These are phyloP conservation scores for Siphamia tubifer DNA, from an alignment of 2,113 vertebrate species.

Conservation along the genomic window DNA sequence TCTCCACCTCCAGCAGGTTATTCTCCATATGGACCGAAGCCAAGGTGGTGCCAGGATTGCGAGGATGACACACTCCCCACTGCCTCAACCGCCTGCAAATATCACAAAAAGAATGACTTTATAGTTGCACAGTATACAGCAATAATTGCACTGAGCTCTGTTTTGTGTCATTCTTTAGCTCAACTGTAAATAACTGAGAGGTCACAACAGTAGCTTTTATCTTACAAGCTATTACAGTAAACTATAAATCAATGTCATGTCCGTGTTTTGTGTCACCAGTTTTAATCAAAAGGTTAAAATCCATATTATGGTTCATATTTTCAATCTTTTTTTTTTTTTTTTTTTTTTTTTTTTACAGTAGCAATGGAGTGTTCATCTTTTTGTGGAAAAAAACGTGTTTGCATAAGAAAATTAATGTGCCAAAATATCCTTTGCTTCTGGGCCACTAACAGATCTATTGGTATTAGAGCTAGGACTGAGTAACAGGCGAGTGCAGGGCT, in stretches of 20 bases:
- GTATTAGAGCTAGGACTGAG: neutral
- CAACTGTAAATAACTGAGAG: no score
- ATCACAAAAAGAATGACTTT: slow-evolving; percentile 7
- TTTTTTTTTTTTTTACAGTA: no score
- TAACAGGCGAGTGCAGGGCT: neutral
- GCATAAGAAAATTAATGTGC: neutral
- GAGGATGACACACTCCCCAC: slow-evolving; percentile 82
- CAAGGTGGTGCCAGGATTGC: slow-evolving; percentile 74
- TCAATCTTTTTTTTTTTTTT: no score
- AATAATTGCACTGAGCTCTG: neutral
- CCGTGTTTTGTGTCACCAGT: neutral
- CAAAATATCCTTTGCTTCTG: neutral
- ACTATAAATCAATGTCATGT: no score
- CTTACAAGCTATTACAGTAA: no score
- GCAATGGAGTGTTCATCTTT: neutral
- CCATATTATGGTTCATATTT: neutral
- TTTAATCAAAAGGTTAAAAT: neutral
- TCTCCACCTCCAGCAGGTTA: slow-evolving; percentile 75
- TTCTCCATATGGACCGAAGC: slow-evolving; percentile 82
- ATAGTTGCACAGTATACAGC: neutral
- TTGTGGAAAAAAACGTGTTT: neutral
- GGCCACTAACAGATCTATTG: neutral
- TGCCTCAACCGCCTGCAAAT: slow-evolving; percentile 72
- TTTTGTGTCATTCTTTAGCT: no score
- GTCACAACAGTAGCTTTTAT: no score